Evolutionary conservation across 2,888 invertebrate species (phyloP).

Genomic region (Cerastoderma edule): DNA sequence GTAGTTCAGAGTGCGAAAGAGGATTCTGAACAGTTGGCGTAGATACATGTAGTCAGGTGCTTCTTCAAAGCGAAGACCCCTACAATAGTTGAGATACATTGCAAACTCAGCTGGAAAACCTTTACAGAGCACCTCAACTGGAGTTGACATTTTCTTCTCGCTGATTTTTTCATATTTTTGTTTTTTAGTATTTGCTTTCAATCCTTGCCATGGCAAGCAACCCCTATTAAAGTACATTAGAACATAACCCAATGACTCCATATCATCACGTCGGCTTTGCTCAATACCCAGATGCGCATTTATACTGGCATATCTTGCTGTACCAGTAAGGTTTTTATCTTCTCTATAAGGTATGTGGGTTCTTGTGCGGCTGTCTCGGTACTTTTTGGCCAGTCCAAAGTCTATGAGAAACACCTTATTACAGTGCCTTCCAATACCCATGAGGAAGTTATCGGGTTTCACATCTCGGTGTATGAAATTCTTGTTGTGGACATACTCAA

Average conservation of each 20-base stretch:
- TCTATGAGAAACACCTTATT: constrained; percentile 95
- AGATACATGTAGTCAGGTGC: constrained; percentile 99
- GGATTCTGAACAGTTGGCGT: constrained; percentile 98
- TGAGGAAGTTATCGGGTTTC: constrained; percentile 86
- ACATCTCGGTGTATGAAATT: constrained; percentile 97
- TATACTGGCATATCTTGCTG: constrained; percentile 96
- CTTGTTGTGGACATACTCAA: constrained; percentile 99
- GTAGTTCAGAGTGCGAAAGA: constrained; percentile 99
- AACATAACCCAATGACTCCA: constrained; percentile 99
- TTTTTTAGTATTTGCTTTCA: constrained; percentile 98
- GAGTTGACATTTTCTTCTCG: constrained; percentile 99
- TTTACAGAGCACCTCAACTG: constrained; percentile 99
- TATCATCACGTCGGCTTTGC: constrained; percentile 98
- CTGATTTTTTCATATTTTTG: constrained; percentile 99
- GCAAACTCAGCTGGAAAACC: constrained; percentile 99
- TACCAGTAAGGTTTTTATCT: constrained; percentile 84
- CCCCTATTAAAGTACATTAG: constrained; percentile 99
- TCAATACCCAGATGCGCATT: constrained; percentile 99
- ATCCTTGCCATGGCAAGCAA: constrained; percentile 98
- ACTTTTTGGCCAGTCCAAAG: constrained; percentile 99
- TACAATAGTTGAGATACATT: constrained; percentile 99
- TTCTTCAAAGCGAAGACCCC: constrained; percentile 99
- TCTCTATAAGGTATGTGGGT: constrained; percentile 94
- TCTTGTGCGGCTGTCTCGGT: constrained; percentile 95
- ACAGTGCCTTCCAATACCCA: constrained; percentile 85